Evolutionary conservation across 2,888 invertebrate genomes (phyloP), one percentile per base, ranked within the genome.

Genomic region (Xylota segnis): DNA sequence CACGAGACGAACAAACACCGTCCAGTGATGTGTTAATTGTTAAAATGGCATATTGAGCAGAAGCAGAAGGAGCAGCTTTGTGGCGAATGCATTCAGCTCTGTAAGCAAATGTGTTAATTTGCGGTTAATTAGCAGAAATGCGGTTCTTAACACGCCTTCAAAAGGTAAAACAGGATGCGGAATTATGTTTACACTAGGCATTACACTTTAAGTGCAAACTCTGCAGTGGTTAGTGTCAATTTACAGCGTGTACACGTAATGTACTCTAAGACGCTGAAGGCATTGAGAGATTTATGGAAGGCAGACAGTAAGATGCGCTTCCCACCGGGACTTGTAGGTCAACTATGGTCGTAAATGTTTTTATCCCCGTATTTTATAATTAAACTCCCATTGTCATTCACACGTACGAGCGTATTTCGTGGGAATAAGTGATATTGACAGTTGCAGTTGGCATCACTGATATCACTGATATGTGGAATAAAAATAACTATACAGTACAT

Each of bases 51-150:
- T 34, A 52, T 32, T 61, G 12, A 61, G 63, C 68, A 47, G 76
- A 50, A 18, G 47, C 16, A 37, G 54, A 45, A 74, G 77, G 72
- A 76, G 78, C 63, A 47, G 47, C 52, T 27, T 45, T 72, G 74
- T 63, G 63, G 63, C 56, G 43, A 43, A 54, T 68, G 50, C 78
- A 47, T 34, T 78, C 14, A 72, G 63, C 61, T 58, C 68, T 52
- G 43, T 78, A 56, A 23, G 79, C 65, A 84, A 75, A 79, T 79
- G 83, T 84, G 83, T 70, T 84, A 79, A 84, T 84, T 84, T 84
- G 83, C 70, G 83, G 83, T 79, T 65, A 79, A 84, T 84, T 84
- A 84, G 52, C 83, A 84, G 79, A 84, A 84, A 78, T 79, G 83
- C 58, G 83, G 83, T 79, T 84, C 72, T 23, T n/a, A 29, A 50